Evolutionary conservation across 2,797 vertebrate species (phyloP), one percentile per base, ranked within the genome.

Genomic region (Sebastes umbrosus): DNA sequence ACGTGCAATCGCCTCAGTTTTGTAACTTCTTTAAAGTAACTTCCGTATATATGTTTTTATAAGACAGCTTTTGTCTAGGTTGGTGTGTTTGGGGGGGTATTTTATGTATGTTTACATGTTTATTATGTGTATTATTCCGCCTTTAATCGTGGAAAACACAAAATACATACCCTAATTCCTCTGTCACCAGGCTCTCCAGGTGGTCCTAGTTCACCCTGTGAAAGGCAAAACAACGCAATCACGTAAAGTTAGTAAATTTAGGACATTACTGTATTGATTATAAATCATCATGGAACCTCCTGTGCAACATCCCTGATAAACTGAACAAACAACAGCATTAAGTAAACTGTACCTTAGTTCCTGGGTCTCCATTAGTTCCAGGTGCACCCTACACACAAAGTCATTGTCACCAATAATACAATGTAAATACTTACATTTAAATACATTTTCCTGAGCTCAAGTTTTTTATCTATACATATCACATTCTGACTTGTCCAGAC

Each of bases 101-200:
- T 58, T 32, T n/a, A n/a, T 60, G 11, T 27, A 54, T 18, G 1
- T 7, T 43, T 54, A 22, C 43, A 46, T 32, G 24, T 25, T 6
- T 18, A 5, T 6, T 8, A 18, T 27, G 24, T 25, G 8, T 18
- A 6, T 6, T 8, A 18, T 27, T 69, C 13, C 8, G 14, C 1
- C 4, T 46, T 55, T 12, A 46, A 7, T 52, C 3, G 31, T 18
- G 4, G 3, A 79, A 74, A 52, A 77, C 4, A 34, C 1, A 9
- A 12, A 66, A 82, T 1, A 50, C 71, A 54, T 92, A 98, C 97
- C 96, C 94, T 95, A 57, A 96, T 88, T 91, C 97, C 97, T 93
- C 93, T 95, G 58, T 96, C 96, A 71, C 97, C 97, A 31, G 94
- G 88, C 65, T 96, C 94, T 90, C 97, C 97, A 55, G 92, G 27